Evolutionary conservation across 2,113 vertebrate species (phyloP).

Genomic region (Oryzias curvinotus): DNA sequence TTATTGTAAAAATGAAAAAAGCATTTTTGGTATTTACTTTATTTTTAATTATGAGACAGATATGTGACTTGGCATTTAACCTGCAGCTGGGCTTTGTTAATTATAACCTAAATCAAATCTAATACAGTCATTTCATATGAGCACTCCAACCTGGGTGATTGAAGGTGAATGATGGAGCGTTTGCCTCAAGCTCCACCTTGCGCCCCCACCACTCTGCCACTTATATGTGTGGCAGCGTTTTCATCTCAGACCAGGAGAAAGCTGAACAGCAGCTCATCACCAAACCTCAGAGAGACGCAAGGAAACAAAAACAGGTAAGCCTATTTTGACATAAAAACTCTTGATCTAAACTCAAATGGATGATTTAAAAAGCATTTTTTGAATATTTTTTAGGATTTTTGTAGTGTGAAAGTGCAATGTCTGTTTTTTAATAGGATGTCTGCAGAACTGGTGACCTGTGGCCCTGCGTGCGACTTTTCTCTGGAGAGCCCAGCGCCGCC

Average conservation of each 20-base stretch:
- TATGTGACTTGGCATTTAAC: neutral
- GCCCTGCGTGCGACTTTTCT: constrained; percentile 36
- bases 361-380: too few species aligned
- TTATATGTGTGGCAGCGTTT: constrained; percentile 22
- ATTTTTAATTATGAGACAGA: too few species aligned
- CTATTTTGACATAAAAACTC: neutral
- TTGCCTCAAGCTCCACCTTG: neutral
- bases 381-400: too few species aligned
- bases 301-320: constrained; percentile 5
- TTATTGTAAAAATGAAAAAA: too few species aligned
- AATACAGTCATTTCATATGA: constrained; percentile 8
- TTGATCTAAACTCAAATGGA: neutral
- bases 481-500: constrained; percentile 27
- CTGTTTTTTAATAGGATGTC: constrained; percentile 9
- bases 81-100: neutral
- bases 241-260: constrained; percentile 43
- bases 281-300: neutral
- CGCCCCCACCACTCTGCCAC: neutral
- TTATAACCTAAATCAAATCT: neutral
- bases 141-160: constrained; percentile 13
- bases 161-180: constrained; percentile 11
- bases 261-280: neutral
- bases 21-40: too few species aligned
- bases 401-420: too few species aligned
- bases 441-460: constrained; percentile 15